phyloP scores from a whole-genome alignment of 1,140 invertebrate genomes.

The Atopsyche davidsoni region DNA sequence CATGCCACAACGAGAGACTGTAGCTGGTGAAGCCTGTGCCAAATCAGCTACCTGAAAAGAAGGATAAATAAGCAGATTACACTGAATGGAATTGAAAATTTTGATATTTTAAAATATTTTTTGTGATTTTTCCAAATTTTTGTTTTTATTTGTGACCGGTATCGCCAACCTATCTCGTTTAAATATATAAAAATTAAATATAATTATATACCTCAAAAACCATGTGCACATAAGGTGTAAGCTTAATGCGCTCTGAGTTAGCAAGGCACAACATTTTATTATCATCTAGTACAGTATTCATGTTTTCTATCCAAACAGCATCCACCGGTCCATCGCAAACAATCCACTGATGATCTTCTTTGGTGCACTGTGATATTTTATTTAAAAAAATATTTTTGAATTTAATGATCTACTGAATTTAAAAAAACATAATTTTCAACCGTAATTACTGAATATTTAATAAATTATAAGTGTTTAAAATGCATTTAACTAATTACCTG shows the following conservation, averaged over 20 bases:
- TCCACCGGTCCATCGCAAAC: slow-evolving; percentile 96
- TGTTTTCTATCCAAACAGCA: slow-evolving; percentile 95
- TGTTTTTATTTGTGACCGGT: too few species aligned
- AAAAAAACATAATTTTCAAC: background rate
- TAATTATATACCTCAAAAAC: slow-evolving; percentile 70
- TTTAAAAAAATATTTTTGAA: background rate
- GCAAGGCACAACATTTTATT: slow-evolving; percentile 88
- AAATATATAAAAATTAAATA: background rate
- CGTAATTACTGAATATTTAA: background rate
- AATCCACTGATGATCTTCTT: slow-evolving; percentile 65
- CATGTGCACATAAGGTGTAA: slow-evolving; percentile 76
- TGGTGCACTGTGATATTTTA: slow-evolving; percentile 48
- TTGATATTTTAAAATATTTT: too few species aligned
- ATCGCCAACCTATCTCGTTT: too few species aligned
- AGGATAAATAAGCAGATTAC: too few species aligned
- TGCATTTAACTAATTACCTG: slow-evolving; percentile 60
- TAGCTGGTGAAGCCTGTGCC: slow-evolving; percentile 81
- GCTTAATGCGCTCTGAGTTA: slow-evolving; percentile 85
- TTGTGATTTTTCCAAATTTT: too few species aligned
- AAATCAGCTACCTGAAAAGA: slow-evolving; percentile 76
- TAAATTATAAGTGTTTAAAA: background rate
- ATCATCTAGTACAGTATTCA: slow-evolving; percentile 95
- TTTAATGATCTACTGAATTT: slow-evolving; percentile 26
- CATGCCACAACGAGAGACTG: slow-evolving; percentile 81
- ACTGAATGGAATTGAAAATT: too few species aligned